phyloP scores from a whole-genome alignment of 2,888 invertebrate genomes.

The Geophilus truncorum region DNA sequence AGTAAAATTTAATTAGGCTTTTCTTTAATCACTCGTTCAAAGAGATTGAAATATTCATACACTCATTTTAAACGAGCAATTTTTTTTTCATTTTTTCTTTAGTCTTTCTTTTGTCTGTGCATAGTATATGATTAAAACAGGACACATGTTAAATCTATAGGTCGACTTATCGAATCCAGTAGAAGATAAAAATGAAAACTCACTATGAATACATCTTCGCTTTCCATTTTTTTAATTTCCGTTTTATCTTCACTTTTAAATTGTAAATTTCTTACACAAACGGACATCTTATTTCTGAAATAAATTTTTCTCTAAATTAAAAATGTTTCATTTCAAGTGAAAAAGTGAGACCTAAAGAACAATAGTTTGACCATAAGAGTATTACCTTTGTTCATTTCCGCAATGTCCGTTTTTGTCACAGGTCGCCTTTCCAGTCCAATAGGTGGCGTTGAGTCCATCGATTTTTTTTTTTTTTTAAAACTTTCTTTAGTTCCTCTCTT shows the following conservation, averaged over 20 bases:
- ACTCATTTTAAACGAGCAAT: not conserved
- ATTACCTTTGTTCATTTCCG: conserved; percentile 20
- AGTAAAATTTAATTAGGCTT: conserved; percentile 21
- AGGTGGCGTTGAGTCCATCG: not conserved
- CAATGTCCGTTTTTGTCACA: conserved; percentile 7
- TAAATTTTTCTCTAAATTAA: not conserved
- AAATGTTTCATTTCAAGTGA: not conserved
- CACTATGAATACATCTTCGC: not conserved
- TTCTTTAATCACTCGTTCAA: not conserved
- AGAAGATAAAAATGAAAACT: not conserved
- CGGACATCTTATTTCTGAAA: not conserved
- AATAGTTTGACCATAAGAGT: not conserved
- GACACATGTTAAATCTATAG: not conserved
- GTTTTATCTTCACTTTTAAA: not conserved
- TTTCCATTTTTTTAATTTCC: not conserved
- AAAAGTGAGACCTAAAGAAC: no score
- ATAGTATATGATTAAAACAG: not conserved
- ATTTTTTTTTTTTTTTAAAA: not conserved
- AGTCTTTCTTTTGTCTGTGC: not conserved
- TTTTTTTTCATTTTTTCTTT: not conserved
- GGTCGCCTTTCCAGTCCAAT: conserved; percentile 12
- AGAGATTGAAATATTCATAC: not conserved
- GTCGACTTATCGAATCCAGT: not conserved
- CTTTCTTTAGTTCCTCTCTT: not conserved
- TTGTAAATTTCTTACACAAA: not conserved